Evolutionary conservation across 2,888 invertebrate genomes (phyloP).

Genomic region (Zeuzera pyrina): DNA sequence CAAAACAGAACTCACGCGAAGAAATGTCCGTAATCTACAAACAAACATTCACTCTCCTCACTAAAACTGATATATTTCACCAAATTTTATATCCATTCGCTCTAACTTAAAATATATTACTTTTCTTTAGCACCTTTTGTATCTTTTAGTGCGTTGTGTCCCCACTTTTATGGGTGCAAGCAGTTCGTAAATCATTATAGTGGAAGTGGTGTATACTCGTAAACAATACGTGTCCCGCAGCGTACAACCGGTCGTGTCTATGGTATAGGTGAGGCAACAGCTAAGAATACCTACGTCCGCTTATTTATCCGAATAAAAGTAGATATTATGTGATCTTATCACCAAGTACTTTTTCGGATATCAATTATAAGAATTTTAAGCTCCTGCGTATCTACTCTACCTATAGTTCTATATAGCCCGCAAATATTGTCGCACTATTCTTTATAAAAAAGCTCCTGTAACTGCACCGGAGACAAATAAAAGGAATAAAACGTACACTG

Average conservation of each 20-base stretch:
- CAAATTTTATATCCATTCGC: slow-evolving; percentile 67
- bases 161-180: slow-evolving; percentile 64
- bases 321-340: no score
- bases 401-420: no score
- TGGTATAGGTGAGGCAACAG: slow-evolving; percentile 1
- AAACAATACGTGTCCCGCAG: slow-evolving; percentile 58
- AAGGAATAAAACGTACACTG: no score
- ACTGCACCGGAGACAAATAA: no score
- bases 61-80: slow-evolving; percentile 71
- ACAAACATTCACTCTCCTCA: slow-evolving; percentile 62
- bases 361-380: no score
- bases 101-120: slow-evolving; percentile 69
- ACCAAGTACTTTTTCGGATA: no score
- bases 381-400: no score
- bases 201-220: slow-evolving; percentile 62
- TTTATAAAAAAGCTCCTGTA: no score
- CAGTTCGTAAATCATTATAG: slow-evolving; percentile 71
- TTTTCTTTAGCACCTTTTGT: slow-evolving; percentile 73
- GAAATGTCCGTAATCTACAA: slow-evolving; percentile 66
- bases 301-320: no score
- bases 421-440: no score
- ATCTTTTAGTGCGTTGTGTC: slow-evolving; percentile 67
- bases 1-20: slow-evolving; percentile 20
- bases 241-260: slow-evolving; percentile 19
- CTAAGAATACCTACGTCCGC: no score